A percentile compares a stretch with the other conserved stretches of the same genome.
Evolutionary conservation across 1,140 invertebrate species (phyloP).

Genomic region (Pararge aegeria): DNA sequence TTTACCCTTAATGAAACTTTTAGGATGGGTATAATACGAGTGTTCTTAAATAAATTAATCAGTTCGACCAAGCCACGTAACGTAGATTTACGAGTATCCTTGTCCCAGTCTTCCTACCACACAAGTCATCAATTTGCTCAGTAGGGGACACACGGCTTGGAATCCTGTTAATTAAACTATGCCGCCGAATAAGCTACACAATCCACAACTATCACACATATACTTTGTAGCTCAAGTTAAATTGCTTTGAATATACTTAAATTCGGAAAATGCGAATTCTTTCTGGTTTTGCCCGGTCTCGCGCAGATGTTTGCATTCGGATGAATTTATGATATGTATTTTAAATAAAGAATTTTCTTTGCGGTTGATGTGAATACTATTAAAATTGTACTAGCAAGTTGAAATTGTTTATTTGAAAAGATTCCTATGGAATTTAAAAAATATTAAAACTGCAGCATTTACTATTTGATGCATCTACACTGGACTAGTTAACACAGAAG

Average conservation of each 20-base stretch:
- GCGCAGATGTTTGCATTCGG: too few relatives aligned
- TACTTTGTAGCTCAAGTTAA: constrained; percentile 21
- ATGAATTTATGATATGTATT: too few relatives aligned
- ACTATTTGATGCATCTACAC: too few relatives aligned
- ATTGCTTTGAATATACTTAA: background rate
- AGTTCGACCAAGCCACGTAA: constrained; percentile 50
- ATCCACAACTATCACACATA: constrained; percentile 21
- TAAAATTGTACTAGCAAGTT: too few relatives aligned
- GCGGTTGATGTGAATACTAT: too few relatives aligned
- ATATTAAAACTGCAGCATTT: too few relatives aligned
- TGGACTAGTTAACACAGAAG: too few relatives aligned
- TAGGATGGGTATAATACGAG: constrained; percentile 2
- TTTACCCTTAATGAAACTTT: background rate
- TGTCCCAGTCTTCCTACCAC: constrained; percentile 39
- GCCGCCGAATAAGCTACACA: constrained; percentile 60
- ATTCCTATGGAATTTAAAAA: too few relatives aligned
- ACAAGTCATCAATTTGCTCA: constrained; percentile 72
- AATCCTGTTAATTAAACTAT: constrained; percentile 76
- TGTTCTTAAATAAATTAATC: constrained; percentile 59
- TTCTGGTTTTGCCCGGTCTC: too few relatives aligned
- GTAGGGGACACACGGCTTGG: constrained; percentile 59
- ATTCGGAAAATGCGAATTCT: too few relatives aligned
- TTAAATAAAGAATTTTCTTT: too few relatives aligned
- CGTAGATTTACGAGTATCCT: constrained; percentile 60
- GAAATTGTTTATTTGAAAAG: too few relatives aligned